Evolutionary conservation across 1,140 invertebrate genomes (phyloP), one percentile per base, ranked within the genome.

Genomic region (Pristionchus pacificus): DNA sequence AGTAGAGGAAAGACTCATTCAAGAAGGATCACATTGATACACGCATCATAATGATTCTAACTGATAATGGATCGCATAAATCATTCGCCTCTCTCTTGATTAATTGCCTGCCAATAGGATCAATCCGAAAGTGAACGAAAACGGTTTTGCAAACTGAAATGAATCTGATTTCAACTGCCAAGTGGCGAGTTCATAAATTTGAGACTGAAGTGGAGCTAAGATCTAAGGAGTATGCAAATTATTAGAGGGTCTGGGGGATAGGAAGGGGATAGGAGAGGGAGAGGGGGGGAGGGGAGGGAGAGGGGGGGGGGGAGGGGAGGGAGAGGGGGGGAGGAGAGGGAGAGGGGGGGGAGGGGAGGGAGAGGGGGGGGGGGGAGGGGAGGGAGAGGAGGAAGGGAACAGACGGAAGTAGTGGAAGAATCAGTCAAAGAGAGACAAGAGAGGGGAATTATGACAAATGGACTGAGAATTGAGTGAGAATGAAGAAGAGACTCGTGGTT

Each of bases 151-250:
- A n/a, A n/a, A n/a, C n/a, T n/a, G n/a, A n/a, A n/a, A n/a, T n/a
- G n/a, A n/a, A n/a, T n/a, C n/a, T n/a, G n/a, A n/a, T n/a, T n/a
- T n/a, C n/a, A n/a, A n/a, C n/a, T n/a, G n/a, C n/a, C n/a, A n/a
- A n/a, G n/a, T n/a, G n/a, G n/a, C n/a, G 27, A 28, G 30, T 62
- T 29, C 27, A 62, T 27, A 62, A 62, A 28, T 28, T 31, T 31
- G 60, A 29, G 27, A 19, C 19, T 27, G 60, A 62, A 15, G 15
- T 19, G 32, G 60, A 33, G 28, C 69, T 29, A 19, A 49, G 66
- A 59, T 58, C 31, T 59, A 68, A 68, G 58, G 60, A 68, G 58
- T 59, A 60, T 65, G 32, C 33, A 68, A 60, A 65, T 32, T 58
- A 61, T 58, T 55, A 49, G 58, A 57, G 29, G 63, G 68, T 59